A percentile compares a stretch with the other conserved stretches of the same genome.
These are phyloP conservation scores for Epinotia ramella DNA, from an alignment of 2,888 invertebrate species.

Conservation along the genomic window DNA sequence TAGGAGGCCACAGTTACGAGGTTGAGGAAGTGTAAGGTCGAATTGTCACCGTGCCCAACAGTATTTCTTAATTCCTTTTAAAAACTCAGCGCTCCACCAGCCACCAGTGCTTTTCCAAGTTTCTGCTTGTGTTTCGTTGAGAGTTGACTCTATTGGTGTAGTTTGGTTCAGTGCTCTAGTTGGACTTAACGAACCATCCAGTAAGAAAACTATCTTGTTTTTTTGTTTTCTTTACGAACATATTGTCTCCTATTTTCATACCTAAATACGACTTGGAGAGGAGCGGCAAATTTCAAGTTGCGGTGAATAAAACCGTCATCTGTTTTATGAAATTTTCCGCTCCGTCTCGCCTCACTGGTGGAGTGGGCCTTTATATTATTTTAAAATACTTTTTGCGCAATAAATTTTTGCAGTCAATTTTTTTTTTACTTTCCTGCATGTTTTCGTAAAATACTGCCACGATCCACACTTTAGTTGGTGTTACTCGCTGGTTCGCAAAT, in stretches of 20 bases:
- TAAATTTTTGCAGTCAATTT: constrained; percentile 31
- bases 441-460: constrained; percentile 11
- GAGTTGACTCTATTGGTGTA: constrained; percentile 9
- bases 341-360: neutral
- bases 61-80: constrained; percentile 40
- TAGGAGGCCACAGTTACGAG: neutral
- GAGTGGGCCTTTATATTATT: neutral
- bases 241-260: neutral
- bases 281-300: neutral
- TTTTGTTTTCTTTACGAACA: constrained; percentile 6
- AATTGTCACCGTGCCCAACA: constrained; percentile 22
- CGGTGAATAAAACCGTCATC: neutral
- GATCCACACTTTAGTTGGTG: constrained; percentile 19
- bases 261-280: neutral
- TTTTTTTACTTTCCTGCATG: constrained; percentile 11
- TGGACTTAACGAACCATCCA: constrained; percentile 6
- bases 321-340: too few relatives aligned
- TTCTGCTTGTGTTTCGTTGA: constrained; percentile 7
- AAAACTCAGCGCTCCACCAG: constrained; percentile 15
- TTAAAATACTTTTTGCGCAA: constrained; percentile 11
- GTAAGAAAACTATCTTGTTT: neutral
- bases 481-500: neutral
- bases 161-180: constrained; percentile 19
- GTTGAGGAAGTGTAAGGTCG: neutral
- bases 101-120: constrained; percentile 13